phyloP scores from a whole-genome alignment of 2,888 invertebrate species.

The Ichneumoninae sp. region DNA sequence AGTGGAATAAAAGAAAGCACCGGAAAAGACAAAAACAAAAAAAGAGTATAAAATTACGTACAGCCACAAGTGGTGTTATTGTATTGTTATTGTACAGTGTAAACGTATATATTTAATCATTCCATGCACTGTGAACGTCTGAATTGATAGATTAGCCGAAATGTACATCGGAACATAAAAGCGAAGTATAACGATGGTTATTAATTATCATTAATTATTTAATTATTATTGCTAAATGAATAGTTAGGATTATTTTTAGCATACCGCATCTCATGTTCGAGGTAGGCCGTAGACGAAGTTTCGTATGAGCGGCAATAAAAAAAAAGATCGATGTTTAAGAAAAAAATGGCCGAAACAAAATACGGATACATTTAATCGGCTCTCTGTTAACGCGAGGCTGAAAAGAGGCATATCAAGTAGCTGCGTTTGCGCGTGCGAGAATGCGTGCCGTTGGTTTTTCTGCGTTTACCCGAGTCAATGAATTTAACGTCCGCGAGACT shows the following conservation, averaged over 20 bases:
- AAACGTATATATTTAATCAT: constrained; percentile 73
- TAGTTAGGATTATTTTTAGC: constrained; percentile 71
- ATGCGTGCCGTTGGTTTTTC: constrained; percentile 57
- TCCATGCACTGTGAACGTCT: constrained; percentile 70
- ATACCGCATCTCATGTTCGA: constrained; percentile 71
- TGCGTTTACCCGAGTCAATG: constrained; percentile 44
- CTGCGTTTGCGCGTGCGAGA: constrained; percentile 60
- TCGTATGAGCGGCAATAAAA: constrained; percentile 41
- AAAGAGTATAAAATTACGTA: constrained; percentile 62
- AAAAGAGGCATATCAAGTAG: constrained; percentile 69
- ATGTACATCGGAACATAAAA: constrained; percentile 51
- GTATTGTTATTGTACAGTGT: constrained; percentile 78
- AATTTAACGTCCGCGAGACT: constrained; percentile 23
- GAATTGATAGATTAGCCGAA: constrained; percentile 59
- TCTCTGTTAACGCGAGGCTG: constrained; percentile 39
- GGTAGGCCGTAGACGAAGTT: constrained; percentile 68
- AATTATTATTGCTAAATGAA: constrained; percentile 67
- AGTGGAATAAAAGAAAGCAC: constrained; percentile 34
- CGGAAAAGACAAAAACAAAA: constrained; percentile 38
- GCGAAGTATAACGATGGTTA: constrained; percentile 38
- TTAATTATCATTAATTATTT: constrained; percentile 48
- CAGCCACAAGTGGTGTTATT: constrained; percentile 75
- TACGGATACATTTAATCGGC: constrained; percentile 43
- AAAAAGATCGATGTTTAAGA: constrained; percentile 40
- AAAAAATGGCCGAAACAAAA: constrained; percentile 23